phyloP scores from a whole-genome alignment of 2,113 vertebrate genomes.

The Phaetusa simplex region DNA sequence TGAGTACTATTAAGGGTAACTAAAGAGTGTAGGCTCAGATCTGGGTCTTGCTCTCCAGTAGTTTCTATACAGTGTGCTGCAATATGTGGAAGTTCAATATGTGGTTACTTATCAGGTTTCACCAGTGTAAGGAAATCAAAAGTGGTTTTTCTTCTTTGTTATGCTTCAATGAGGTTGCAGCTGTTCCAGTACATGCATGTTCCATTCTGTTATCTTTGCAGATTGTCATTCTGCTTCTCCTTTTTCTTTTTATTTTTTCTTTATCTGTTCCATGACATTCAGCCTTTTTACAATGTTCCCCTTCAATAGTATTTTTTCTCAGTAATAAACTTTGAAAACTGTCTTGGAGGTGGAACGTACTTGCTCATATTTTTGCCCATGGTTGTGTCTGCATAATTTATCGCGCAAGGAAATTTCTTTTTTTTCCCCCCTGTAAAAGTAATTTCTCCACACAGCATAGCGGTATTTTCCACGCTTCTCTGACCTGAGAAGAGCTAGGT shows the following conservation, averaged over 20 bases:
- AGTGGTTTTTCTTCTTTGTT: constrained; percentile 33
- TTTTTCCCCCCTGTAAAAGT: background rate
- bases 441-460: background rate
- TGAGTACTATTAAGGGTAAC: background rate
- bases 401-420: background rate
- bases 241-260: background rate
- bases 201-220: constrained; percentile 55
- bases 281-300: background rate
- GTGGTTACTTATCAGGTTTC: constrained; percentile 49
- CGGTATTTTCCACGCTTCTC: background rate
- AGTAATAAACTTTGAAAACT: background rate
- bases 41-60: background rate
- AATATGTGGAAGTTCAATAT: constrained; percentile 24
- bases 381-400: background rate
- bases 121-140: constrained; percentile 44
- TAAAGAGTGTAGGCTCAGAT: background rate
- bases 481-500: background rate
- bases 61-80: background rate
- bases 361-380: background rate
- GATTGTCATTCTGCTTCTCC: background rate
- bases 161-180: constrained; percentile 8
- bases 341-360: background rate
- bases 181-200: constrained; percentile 30
- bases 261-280: background rate
- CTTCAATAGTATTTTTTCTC: background rate